Percentiles rank a stretch among this genome's conserved stretches.
Evolutionary conservation across 2,888 invertebrate genomes (phyloP).

Genomic region (Scaptomyza caliginosa): DNA sequence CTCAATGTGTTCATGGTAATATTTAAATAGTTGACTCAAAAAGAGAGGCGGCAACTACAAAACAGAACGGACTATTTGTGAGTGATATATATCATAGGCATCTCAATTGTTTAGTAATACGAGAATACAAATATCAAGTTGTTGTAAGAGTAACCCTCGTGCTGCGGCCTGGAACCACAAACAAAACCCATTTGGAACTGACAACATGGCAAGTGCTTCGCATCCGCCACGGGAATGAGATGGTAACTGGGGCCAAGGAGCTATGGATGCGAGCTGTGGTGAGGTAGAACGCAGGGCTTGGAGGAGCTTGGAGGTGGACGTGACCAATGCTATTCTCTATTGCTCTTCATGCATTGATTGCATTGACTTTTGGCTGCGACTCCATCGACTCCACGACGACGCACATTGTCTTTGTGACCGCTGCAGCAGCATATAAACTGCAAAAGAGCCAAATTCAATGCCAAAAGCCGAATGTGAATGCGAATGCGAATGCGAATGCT

Average conservation of each 20-base stretch:
- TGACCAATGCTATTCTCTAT: constrained; percentile 46
- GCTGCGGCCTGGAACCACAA: constrained; percentile 23
- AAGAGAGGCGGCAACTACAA: not conserved
- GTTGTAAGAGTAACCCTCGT: constrained; percentile 22
- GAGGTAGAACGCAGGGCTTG: not conserved
- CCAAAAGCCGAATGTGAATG: constrained; percentile 45
- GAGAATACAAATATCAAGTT: not conserved
- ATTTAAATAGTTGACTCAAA: too few relatives aligned
- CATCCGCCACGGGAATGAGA: constrained; percentile 17
- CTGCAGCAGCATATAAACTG: constrained; percentile 30
- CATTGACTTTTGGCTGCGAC: constrained; percentile 55
- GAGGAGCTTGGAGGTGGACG: constrained; percentile 18
- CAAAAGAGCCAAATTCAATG: constrained; percentile 37
- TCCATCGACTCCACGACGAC: constrained; percentile 21
- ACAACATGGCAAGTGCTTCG: constrained; percentile 49
- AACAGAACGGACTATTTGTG: too few relatives aligned
- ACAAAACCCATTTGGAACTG: constrained; percentile 44
- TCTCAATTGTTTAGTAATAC: not conserved
- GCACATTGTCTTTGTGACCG: constrained; percentile 52
- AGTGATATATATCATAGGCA: too few relatives aligned
- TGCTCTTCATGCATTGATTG: constrained; percentile 51
- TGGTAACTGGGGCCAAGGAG: constrained; percentile 18
- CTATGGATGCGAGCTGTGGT: constrained; percentile 1
- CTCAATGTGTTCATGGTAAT: not conserved
- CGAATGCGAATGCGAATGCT: constrained; percentile 33